Conservation (phyloP, 2,797 vertebrate genomes). For the Discoglossus pictus region DNA sequence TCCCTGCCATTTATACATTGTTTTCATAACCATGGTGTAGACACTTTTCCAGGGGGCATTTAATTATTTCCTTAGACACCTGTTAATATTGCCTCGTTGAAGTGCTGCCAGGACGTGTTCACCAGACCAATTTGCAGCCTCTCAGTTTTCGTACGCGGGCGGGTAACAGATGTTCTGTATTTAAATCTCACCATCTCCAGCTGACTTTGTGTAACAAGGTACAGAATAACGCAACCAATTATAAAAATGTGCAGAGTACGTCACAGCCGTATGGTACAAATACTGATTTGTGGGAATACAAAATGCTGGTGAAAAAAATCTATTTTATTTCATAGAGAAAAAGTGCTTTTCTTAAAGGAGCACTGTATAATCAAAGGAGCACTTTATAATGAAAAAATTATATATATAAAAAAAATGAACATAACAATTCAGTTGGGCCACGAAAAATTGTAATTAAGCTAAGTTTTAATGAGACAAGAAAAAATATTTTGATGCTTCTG, state of each 20-base stretch:
- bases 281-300: too few relatives aligned
- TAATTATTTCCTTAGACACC: constrained; percentile 47
- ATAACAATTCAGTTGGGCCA: too few relatives aligned
- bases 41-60: constrained; percentile 21
- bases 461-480: too few relatives aligned
- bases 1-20: neutral
- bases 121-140: constrained; percentile 46
- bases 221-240: constrained; percentile 36
- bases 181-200: constrained; percentile 36
- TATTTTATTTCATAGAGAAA: too few relatives aligned
- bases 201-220: constrained; percentile 42
- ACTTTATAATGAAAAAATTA: too few relatives aligned
- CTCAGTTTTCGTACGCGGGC: constrained; percentile 30
- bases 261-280: constrained; percentile 12
- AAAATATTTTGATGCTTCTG: too few relatives aligned
- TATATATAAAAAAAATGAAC: too few relatives aligned
- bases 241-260: constrained; percentile 17
- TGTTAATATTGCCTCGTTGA: constrained; percentile 48
- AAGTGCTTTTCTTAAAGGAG: too few relatives aligned
- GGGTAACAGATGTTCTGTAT: constrained; percentile 47
- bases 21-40: constrained; percentile 29
- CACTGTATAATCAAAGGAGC: too few relatives aligned
- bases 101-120: constrained; percentile 48
- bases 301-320: too few relatives aligned
- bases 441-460: too few relatives aligned